Percentiles rank a stretch among this genome's conserved stretches.
Evolutionary conservation across 2,113 vertebrate genomes (phyloP).

Genomic region (Psammodynastes pulverulentus): DNA sequence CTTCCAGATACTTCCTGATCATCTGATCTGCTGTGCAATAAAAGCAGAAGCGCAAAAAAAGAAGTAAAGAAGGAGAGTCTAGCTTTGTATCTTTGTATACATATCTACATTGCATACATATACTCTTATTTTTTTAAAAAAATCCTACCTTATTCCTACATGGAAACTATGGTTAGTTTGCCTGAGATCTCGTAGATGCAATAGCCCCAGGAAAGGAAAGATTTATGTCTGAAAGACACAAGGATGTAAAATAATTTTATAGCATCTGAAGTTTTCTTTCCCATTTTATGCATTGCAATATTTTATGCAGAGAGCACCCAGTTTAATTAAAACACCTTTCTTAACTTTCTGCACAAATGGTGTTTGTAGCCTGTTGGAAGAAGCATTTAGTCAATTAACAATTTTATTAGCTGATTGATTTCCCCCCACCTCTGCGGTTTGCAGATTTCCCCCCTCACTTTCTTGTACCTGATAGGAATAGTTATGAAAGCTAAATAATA

Average conservation of each 20-base stretch:
- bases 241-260: neutral
- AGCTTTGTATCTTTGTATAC: neutral
- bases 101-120: neutral
- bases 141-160: neutral
- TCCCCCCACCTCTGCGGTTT: slow-evolving; percentile 34
- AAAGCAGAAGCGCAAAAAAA: neutral
- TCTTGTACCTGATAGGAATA: slow-evolving; percentile 60
- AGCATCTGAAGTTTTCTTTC: neutral
- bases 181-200: neutral
- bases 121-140: neutral
- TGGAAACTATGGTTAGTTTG: neutral
- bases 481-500: slow-evolving; percentile 69
- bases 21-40: neutral
- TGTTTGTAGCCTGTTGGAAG: slow-evolving; percentile 59
- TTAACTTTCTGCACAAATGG: slow-evolving; percentile 63
- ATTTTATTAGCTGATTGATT: slow-evolving; percentile 79
- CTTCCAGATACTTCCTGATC: neutral
- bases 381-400: slow-evolving; percentile 75
- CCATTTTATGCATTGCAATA: slow-evolving; percentile 46
- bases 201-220: neutral
- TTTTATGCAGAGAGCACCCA: slow-evolving; percentile 52
- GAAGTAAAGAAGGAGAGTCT: neutral
- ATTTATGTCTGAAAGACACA: neutral
- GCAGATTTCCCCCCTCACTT: slow-evolving; percentile 54
- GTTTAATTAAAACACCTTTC: slow-evolving; percentile 66